These are phyloP conservation scores for Seladonia tumulorum DNA, from an alignment of 2,888 invertebrate genomes.

Conservation along the genomic window DNA sequence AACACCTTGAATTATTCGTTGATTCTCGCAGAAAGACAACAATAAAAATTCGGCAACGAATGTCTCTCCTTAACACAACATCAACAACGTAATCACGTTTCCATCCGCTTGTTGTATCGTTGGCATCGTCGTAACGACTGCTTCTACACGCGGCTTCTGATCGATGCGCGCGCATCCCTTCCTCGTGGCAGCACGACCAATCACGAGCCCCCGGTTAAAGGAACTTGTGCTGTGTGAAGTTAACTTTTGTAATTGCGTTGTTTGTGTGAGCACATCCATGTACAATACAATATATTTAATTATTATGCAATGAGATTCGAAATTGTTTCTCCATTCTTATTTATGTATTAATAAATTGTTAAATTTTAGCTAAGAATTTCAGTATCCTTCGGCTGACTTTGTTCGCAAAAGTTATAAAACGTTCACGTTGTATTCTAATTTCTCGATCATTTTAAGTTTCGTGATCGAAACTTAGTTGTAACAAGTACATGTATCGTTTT, in stretches of 20 bases:
- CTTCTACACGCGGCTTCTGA: slow-evolving; percentile 60
- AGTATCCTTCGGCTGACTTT: no score
- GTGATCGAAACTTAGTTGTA: not conserved
- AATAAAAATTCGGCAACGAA: not conserved
- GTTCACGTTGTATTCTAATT: no score
- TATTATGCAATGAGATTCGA: not conserved
- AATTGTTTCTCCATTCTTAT: not conserved
- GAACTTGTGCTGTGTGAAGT: slow-evolving; percentile 29
- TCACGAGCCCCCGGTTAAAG: not conserved
- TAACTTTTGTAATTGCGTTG: slow-evolving; percentile 10
- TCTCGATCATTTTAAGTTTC: no score
- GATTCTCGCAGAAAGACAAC: not conserved
- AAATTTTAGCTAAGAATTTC: no score
- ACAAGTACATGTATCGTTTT: not conserved
- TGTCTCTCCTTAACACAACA: not conserved
- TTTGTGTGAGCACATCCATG: not conserved
- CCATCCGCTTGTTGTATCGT: slow-evolving; percentile 24
- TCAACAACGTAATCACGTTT: slow-evolving; percentile 14
- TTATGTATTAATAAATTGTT: not conserved
- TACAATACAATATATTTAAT: not conserved
- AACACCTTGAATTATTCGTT: not conserved
- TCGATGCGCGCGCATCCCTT: slow-evolving; percentile 59
- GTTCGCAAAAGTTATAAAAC: no score
- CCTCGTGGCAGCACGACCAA: slow-evolving; percentile 21
- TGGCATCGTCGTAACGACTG: slow-evolving; percentile 54